These are phyloP conservation scores for Ganaspis brasiliensis DNA, from an alignment of 2,888 invertebrate species.

Conservation along the genomic window DNA sequence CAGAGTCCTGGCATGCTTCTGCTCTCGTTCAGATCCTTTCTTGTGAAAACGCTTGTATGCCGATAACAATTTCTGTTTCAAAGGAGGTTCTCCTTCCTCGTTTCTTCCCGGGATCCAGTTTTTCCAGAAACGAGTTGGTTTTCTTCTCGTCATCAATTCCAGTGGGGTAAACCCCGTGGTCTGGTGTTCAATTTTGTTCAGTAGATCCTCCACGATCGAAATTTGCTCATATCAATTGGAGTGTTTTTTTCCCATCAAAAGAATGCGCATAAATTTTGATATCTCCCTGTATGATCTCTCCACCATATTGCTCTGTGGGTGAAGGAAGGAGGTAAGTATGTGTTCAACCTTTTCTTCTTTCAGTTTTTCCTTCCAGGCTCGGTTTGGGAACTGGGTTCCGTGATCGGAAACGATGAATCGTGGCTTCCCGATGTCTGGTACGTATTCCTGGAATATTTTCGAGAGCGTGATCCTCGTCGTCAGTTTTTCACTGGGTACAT, in stretches of 20 bases:
- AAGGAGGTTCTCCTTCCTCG: background rate
- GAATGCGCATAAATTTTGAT: conserved; percentile 37
- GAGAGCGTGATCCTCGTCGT: no score
- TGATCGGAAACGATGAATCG: conserved; percentile 39
- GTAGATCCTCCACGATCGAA: conserved; percentile 20
- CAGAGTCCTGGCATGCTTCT: no score
- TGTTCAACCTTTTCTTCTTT: background rate
- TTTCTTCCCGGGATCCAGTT: background rate
- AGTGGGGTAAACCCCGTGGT: conserved; percentile 28
- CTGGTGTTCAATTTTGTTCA: conserved; percentile 43
- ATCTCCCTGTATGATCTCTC: conserved; percentile 61
- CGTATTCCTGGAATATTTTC: conserved; percentile 1
- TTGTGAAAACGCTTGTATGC: background rate
- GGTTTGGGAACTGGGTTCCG: conserved; percentile 56
- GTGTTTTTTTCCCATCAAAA: background rate
- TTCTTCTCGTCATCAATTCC: conserved; percentile 4
- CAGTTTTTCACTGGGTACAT: no score
- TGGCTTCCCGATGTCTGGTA: conserved; percentile 39
- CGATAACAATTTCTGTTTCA: background rate
- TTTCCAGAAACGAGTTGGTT: conserved; percentile 12
- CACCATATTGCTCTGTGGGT: conserved; percentile 60
- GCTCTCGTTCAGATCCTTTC: background rate
- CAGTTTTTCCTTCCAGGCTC: conserved; percentile 52
- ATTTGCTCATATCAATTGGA: conserved; percentile 38
- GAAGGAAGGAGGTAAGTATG: conserved; percentile 45